phyloP scores from a whole-genome alignment of 1,140 invertebrate species.

The Vanessa atalanta region DNA sequence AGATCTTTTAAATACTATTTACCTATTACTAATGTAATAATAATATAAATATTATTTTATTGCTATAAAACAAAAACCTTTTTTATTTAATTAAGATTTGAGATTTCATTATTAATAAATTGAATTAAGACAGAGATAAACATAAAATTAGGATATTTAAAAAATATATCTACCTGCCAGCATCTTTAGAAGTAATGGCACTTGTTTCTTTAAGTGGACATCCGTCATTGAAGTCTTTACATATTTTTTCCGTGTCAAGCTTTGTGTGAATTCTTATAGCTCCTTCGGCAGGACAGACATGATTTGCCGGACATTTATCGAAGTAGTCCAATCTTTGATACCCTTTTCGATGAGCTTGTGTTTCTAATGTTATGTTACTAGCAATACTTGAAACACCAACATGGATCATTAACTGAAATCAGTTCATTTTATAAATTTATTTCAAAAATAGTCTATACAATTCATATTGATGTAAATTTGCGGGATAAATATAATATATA shows the following conservation, averaged over 20 bases:
- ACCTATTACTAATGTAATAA: too few relatives aligned
- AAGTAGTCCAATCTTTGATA: conserved; percentile 80
- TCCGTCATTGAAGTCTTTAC: conserved; percentile 68
- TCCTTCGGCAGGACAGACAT: conserved; percentile 71
- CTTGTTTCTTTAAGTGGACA: conserved; percentile 40
- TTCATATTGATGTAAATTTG: too few relatives aligned
- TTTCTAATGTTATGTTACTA: conserved; percentile 82
- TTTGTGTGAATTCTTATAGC: conserved; percentile 69
- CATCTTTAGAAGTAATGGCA: conserved; percentile 68
- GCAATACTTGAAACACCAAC: conserved; percentile 83
- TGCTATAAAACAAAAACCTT: too few relatives aligned
- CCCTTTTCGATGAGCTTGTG: conserved; percentile 80
- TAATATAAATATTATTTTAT: too few relatives aligned
- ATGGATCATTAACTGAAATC: conserved; percentile 84
- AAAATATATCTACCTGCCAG: conserved; percentile 63
- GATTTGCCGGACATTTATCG: conserved; percentile 67
- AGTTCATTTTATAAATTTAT: background rate
- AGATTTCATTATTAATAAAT: too few relatives aligned
- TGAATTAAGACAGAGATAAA: too few relatives aligned
- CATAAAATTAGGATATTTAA: background rate
- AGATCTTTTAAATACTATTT: too few relatives aligned
- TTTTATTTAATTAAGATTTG: too few relatives aligned
- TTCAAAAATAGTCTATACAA: too few relatives aligned
- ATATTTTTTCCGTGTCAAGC: conserved; percentile 68
- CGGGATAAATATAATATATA: background rate